Evolutionary conservation across 2,888 invertebrate genomes (phyloP).

Genomic region (Lithosia quadra): DNA sequence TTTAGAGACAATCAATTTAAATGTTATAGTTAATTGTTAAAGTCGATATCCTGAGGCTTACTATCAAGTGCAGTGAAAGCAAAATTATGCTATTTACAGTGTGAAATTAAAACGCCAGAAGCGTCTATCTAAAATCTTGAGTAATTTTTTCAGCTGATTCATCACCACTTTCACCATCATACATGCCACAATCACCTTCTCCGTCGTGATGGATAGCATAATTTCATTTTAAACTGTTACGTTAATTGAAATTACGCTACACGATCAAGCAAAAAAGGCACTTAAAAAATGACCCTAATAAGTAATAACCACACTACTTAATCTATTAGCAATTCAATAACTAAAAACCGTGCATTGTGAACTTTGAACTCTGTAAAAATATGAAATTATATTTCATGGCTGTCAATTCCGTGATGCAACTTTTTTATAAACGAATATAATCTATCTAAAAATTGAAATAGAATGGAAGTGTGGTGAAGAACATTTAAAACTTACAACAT

Average conservation of each 20-base stretch:
- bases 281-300: background rate
- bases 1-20: no score
- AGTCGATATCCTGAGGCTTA: no score
- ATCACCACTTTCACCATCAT: background rate
- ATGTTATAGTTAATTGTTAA: no score
- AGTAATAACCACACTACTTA: slow-evolving; percentile 2
- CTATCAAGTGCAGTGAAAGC: no score
- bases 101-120: no score
- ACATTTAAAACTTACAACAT: background rate
- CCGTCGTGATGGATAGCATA: background rate
- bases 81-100: no score
- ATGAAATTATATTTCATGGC: background rate
- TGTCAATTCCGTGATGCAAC: background rate
- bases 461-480: background rate
- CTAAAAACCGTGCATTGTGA: background rate
- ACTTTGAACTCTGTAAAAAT: background rate
- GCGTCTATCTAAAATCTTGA: no score
- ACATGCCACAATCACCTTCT: background rate
- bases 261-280: background rate
- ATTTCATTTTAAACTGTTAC: background rate
- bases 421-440: background rate
- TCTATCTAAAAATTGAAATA: background rate
- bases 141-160: background rate
- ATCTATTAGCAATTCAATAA: slow-evolving; percentile 6
- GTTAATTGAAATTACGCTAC: slow-evolving; percentile 1